Evolutionary conservation across 2,797 vertebrate genomes (phyloP).

Genomic region (Miichthys miiuy): DNA sequence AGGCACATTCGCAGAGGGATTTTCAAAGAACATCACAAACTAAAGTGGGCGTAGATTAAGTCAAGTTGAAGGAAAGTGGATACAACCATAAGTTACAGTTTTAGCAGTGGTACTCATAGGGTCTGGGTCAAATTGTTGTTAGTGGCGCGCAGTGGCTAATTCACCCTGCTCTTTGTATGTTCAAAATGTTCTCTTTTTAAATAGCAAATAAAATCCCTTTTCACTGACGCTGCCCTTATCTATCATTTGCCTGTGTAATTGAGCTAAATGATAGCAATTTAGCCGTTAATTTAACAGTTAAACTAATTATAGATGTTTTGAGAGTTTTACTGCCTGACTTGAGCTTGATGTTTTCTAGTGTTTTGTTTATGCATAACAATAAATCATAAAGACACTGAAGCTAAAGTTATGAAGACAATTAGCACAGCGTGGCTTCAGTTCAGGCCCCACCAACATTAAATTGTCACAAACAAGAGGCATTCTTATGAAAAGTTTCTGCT

Average conservation of each 20-base stretch:
- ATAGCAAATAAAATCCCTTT: slow-evolving; percentile 11
- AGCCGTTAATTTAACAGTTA: not conserved
- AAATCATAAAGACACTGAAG: slow-evolving; percentile 14
- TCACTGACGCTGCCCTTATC: not conserved
- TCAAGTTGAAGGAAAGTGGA: slow-evolving; percentile 41
- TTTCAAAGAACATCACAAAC: slow-evolving; percentile 58
- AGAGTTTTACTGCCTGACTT: not conserved
- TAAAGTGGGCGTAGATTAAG: slow-evolving; percentile 50
- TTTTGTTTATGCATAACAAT: slow-evolving; percentile 20
- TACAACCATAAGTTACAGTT: slow-evolving; percentile 45
- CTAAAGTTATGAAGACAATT: not conserved
- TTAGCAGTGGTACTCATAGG: not conserved
- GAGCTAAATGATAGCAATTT: not conserved
- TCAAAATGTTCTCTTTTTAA: not conserved
- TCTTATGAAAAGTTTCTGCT: not conserved
- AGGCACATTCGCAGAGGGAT: slow-evolving; percentile 52
- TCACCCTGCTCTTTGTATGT: slow-evolving; percentile 14
- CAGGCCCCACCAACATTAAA: not conserved
- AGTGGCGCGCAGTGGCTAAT: slow-evolving; percentile 6
- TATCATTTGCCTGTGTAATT: not conserved
- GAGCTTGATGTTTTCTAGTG: not conserved
- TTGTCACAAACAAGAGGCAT: not conserved
- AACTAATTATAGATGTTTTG: not conserved
- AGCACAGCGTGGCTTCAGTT: not conserved
- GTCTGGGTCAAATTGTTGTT: slow-evolving; percentile 19